Evolutionary conservation across 2,888 invertebrate genomes (phyloP).

Genomic region (Galerucella nymphaeae): DNA sequence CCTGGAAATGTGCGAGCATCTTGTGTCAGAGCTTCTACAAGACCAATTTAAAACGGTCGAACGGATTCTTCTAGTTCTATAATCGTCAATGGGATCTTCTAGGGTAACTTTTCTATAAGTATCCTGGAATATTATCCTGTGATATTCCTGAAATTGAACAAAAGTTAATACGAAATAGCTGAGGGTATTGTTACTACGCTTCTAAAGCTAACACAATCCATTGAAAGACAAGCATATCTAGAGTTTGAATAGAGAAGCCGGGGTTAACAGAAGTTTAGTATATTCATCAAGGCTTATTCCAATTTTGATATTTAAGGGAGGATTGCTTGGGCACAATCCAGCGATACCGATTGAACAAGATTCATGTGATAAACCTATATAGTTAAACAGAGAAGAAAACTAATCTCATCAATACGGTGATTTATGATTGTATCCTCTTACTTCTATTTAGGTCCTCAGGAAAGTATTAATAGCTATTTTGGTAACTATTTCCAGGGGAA

Average conservation of each 20-base stretch:
- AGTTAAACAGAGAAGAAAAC: too few relatives aligned
- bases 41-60: constrained; percentile 70
- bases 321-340: too few relatives aligned
- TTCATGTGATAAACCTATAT: too few relatives aligned
- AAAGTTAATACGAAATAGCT: neutral
- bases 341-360: too few relatives aligned
- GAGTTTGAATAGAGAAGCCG: neutral
- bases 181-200: neutral
- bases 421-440: too few relatives aligned
- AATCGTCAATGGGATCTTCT: constrained; percentile 65
- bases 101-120: constrained; percentile 68
- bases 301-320: too few relatives aligned
- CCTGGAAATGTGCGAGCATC: constrained; percentile 66
- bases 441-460: too few relatives aligned
- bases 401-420: too few relatives aligned
- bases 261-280: neutral
- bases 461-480: too few relatives aligned
- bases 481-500: too few relatives aligned
- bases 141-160: constrained; percentile 62
- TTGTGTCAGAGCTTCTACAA: constrained; percentile 67
- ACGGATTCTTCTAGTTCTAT: constrained; percentile 68
- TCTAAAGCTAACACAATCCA: neutral
- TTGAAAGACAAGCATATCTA: neutral
- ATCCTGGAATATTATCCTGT: constrained; percentile 64
- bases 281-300: neutral